Evolutionary conservation across 1,140 invertebrate genomes (phyloP), one percentile per base, ranked within the genome.

Genomic region (Temnothorax curvispinosus): DNA sequence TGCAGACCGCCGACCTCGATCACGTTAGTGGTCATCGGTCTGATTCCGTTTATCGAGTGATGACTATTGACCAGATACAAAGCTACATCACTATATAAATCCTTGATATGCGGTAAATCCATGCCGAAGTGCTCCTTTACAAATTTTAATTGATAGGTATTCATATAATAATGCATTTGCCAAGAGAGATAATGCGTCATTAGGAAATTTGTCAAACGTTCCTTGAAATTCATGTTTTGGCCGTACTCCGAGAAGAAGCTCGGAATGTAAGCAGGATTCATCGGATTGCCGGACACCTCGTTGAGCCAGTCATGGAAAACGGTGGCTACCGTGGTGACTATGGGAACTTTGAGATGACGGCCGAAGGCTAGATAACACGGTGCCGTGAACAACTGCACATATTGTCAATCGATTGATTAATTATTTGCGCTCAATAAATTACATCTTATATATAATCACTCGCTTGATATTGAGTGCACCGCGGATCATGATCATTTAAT

Each of bases 1-100:
- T 96, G 96, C 18, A 97, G 87, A 32, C 96, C 97, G 32, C 96
- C 96, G 65, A 97, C 95, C 93, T 97, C 96, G 9, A 97, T 91
- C 13, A 97, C 90, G 52, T 93, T 94, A 0, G 96, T 96, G 3
- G 94, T 89, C 5, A 94, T 89, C 0, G 96, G 95, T 81, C 95
- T 93, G 0, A 96, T 91, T 21, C 94, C 94, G 80, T 95, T 95
- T 0, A 96, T 62, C 3, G 94, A 94, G 76, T 95, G 94, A 94
- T 97, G 96, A 3, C 95, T 94, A 93, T 97, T 97, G 0, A 96
- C 92, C 15, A 97, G 88, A 3, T 96, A 64, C 15, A 97, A 85
- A 71, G 95, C 94, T 7, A 96, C 64, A 74, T 96, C 95, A 52
- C 93, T 92, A n/a, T 95, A 89, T 7, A 96, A 80, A 4, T 96